Base-by-base conservation (phyloP, 2,888 invertebrate genomes). In the Macrosoma leucophasiata region DNA sequence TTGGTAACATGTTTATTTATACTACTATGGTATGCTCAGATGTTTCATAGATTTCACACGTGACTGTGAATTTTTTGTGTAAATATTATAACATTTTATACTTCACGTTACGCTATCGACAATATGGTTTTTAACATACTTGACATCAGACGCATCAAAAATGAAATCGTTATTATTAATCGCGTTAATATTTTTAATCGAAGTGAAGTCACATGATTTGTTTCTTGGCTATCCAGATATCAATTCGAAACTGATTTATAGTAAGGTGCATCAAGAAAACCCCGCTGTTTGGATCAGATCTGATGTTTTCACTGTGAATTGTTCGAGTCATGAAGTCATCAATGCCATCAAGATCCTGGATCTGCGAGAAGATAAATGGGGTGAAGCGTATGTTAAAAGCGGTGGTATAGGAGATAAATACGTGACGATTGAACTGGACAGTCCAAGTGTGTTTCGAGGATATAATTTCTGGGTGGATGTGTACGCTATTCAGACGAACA, bases 401-500 rank as follows among this genome's bases (percentile, higher is more conserved):
- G 81, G 81, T 2, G 81, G 81, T 0, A 64, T 81, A 8, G 78
- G 78, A 0, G 53, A 66, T 36, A 64, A 51, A 3, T 67, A 36
- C 33, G 78, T 76, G 1, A 69, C 62, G 0, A 62, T 81, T 2
- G 73, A 73, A 31, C 29, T 81, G 39, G 58, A 71, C 11, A 74
- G 78, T 34, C 76, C 78, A 0, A 62, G 58, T 8, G 48, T 71
- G 1, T 64, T 79, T 2, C 49, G 75, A 4, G 81, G 78, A 0
- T 74, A 67, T 21, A 74, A 74, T 35, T 81, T 81, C 39, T 64
- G 63, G 58, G 69, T 79, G 8, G 63, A 78, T 50, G 67, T 78
- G 17, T 79, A 68, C 34, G 72, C 69, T 1, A 60, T 70, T 4
- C 49, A 71, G 17, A 58, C 62, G 0, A 60, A 58, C 12, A 43